These are phyloP conservation scores for Tineola bisselliella DNA, from an alignment of 2,888 invertebrate species.

Conservation along the genomic window DNA sequence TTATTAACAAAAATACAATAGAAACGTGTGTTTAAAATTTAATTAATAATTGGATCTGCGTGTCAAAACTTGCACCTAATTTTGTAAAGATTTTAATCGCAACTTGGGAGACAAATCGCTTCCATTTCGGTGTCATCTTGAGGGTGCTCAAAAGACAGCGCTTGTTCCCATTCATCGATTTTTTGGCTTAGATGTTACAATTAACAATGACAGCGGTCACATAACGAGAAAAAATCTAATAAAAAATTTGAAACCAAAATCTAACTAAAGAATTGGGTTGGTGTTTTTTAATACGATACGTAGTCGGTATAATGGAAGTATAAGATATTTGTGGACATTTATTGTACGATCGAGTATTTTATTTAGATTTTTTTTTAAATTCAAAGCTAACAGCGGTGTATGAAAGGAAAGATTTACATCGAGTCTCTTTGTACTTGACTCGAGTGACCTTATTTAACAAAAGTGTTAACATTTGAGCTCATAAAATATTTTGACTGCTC, in stretches of 20 bases:
- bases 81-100: slow-evolving; percentile 47
- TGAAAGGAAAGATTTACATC: slow-evolving; percentile 54
- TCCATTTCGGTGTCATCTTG: slow-evolving; percentile 51
- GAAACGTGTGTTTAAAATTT: neutral
- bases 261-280: neutral
- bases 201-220: slow-evolving; percentile 62
- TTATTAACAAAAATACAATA: neutral
- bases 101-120: slow-evolving; percentile 59
- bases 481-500: slow-evolving; percentile 67
- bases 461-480: slow-evolving; percentile 55
- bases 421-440: slow-evolving; percentile 46
- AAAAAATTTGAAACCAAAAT: slow-evolving; percentile 25
- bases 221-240: slow-evolving; percentile 27
- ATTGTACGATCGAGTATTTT: slow-evolving; percentile 5
- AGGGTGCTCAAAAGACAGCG: slow-evolving; percentile 43
- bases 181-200: slow-evolving; percentile 48
- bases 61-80: slow-evolving; percentile 4
- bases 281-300: neutral
- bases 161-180: slow-evolving; percentile 48
- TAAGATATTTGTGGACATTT: slow-evolving; percentile 11
- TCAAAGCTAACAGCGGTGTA: slow-evolving; percentile 31
- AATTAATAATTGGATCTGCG: neutral
- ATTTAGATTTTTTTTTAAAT: slow-evolving; percentile 1
- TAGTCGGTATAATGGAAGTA: neutral
- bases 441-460: slow-evolving; percentile 58